These are phyloP conservation scores for Ophonus ardosiacus DNA, from an alignment of 2,888 invertebrate species.

Conservation along the genomic window DNA sequence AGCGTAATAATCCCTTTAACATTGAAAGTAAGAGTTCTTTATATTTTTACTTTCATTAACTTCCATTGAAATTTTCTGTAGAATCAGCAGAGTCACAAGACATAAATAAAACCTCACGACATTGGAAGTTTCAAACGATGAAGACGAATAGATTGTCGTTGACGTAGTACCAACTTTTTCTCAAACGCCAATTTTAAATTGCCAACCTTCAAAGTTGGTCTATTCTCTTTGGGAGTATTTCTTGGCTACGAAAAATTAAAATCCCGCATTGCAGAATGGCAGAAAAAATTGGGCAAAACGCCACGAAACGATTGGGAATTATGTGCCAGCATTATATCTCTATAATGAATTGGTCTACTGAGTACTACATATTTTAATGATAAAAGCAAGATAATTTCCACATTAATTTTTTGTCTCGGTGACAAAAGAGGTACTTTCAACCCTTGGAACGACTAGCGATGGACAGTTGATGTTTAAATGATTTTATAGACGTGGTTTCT, in stretches of 20 bases:
- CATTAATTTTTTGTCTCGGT: no score
- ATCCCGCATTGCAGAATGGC: not conserved
- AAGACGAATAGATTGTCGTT: not conserved
- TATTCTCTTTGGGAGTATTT: not conserved
- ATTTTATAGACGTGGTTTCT: no score
- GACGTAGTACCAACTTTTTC: not conserved
- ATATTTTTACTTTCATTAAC: not conserved
- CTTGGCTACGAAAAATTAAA: not conserved
- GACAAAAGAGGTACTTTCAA: no score
- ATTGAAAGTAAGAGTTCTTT: not conserved
- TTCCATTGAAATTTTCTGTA: not conserved
- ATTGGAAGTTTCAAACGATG: not conserved
- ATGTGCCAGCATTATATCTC: not conserved
- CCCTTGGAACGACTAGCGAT: no score
- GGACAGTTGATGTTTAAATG: no score
- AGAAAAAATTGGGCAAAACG: not conserved
- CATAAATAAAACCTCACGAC: not conserved
- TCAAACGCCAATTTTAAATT: not conserved
- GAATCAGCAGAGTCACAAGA: not conserved
- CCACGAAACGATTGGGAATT: not conserved
- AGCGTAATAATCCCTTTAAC: not conserved
- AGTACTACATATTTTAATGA: not conserved
- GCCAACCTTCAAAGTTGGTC: not conserved
- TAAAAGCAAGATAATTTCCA: no score
- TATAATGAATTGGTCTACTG: not conserved